phyloP scores from a whole-genome alignment of 1,140 invertebrate genomes.

The Papilio dardanus region DNA sequence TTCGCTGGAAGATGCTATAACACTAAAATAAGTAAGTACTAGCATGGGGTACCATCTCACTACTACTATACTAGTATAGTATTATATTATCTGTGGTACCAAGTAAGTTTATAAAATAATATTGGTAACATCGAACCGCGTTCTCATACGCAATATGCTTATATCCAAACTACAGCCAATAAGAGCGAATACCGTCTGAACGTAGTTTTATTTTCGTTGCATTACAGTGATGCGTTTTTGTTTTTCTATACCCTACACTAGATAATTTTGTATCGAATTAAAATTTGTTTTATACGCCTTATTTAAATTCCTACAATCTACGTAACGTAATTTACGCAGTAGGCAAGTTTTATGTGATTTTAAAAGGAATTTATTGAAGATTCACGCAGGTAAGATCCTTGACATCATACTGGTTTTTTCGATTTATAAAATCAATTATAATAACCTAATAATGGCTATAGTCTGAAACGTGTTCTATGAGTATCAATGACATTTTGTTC shows the following conservation, averaged over 20 bases:
- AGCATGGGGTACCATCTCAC: too few species aligned
- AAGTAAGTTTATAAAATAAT: too few species aligned
- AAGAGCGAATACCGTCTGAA: too few species aligned
- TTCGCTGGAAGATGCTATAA: too few species aligned
- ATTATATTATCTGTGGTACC: too few species aligned
- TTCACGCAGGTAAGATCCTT: background rate
- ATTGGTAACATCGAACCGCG: background rate
- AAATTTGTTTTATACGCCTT: background rate
- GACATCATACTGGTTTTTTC: background rate
- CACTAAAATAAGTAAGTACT: too few species aligned
- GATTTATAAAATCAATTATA: constrained; percentile 16
- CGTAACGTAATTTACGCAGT: background rate
- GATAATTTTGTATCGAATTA: background rate
- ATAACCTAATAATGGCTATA: background rate
- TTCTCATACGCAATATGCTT: too few species aligned
- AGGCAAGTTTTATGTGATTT: background rate
- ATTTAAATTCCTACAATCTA: background rate
- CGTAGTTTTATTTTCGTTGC: too few species aligned
- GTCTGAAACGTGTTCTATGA: background rate
- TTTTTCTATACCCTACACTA: background rate
- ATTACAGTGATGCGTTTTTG: background rate
- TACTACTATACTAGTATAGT: too few species aligned
- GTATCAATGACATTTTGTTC: background rate
- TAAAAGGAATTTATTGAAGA: background rate
- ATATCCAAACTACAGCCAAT: too few species aligned